Percentiles rank a stretch among this genome's conserved stretches.
Conservation (phyloP, 2,888 invertebrate species). For the Parnassius smintheus region DNA sequence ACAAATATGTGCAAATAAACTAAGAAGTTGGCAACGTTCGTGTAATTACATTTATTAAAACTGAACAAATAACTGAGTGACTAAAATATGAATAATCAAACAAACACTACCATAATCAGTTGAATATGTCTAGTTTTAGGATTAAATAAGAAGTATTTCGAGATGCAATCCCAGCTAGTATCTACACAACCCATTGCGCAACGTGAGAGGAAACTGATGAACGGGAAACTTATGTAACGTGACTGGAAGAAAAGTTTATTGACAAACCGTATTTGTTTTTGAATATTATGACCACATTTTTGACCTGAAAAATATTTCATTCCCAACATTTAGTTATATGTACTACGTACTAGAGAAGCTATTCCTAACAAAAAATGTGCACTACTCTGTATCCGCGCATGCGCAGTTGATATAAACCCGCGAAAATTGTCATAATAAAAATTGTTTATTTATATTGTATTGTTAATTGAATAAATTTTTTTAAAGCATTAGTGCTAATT, state of each 20-base stretch:
- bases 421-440: no score
- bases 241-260: constrained; percentile 33
- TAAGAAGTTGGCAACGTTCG: constrained; percentile 76
- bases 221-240: constrained; percentile 29
- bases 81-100: constrained; percentile 77
- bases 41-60: constrained; percentile 73
- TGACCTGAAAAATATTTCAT: constrained; percentile 8
- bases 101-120: constrained; percentile 53
- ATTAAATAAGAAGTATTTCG: constrained; percentile 48
- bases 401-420: no score
- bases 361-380: no score
- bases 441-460: no score
- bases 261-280: constrained; percentile 35
- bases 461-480: no score
- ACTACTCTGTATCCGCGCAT: no score
- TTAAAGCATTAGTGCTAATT: no score
- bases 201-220: constrained; percentile 35
- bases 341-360: no score
- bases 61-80: constrained; percentile 73
- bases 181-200: constrained; percentile 60
- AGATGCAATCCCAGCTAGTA: constrained; percentile 41
- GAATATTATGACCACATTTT: constrained; percentile 13
- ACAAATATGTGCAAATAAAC: constrained; percentile 80
- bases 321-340: no score
- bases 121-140: constrained; percentile 37